A percentile compares a stretch with the other conserved stretches of the same genome.
Conservation (phyloP, 2,113 vertebrate species). For the Chloropsis hardwickii region DNA sequence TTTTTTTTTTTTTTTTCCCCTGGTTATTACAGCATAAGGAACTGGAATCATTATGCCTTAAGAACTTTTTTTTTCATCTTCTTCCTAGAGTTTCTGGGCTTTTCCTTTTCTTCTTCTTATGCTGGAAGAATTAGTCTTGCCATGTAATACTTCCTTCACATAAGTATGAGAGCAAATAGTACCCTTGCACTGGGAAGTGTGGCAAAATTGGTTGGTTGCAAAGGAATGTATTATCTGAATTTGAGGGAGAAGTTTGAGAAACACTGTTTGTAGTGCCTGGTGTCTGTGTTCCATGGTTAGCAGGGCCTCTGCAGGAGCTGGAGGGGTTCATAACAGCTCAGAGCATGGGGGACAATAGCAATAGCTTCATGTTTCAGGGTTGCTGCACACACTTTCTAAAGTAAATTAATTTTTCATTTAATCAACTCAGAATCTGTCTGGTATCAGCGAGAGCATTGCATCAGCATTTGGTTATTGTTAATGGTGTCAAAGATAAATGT, state of each 20-base stretch:
- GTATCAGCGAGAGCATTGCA: constrained; percentile 21
- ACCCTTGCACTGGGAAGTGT: neutral
- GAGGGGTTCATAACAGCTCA: neutral
- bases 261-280: neutral
- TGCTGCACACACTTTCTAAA: constrained; percentile 1
- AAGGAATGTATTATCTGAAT: neutral
- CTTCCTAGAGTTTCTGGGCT: neutral
- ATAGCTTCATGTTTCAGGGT: neutral
- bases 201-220: neutral
- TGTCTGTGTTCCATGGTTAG: neutral
- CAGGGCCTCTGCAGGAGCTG: neutral
- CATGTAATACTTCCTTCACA: neutral
- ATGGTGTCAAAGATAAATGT: constrained; percentile 9
- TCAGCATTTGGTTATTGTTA: constrained; percentile 49
- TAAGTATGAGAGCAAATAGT: neutral
- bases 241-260: neutral
- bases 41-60: neutral
- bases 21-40: neutral
- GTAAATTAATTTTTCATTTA: constrained; percentile 58
- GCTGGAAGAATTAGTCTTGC: neutral
- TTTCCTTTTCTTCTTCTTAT: neutral
- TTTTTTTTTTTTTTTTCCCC: no score
- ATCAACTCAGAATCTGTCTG: constrained; percentile 47
- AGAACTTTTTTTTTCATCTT: neutral
- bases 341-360: neutral